These are phyloP conservation scores for Agonopterix alstromeriana DNA, from an alignment of 2,888 invertebrate species.

Conservation along the genomic window DNA sequence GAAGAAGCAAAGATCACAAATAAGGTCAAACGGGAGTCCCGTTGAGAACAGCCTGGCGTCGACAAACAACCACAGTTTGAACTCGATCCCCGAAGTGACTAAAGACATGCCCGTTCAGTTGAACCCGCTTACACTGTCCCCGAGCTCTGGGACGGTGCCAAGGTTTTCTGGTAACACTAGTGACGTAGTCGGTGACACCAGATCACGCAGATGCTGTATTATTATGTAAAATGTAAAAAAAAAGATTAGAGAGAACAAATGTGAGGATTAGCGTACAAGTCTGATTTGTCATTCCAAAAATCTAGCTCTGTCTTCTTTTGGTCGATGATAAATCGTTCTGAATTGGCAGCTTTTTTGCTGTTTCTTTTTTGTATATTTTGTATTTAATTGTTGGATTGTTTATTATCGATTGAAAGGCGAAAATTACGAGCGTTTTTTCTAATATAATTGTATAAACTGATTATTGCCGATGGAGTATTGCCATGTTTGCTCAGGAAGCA, in stretches of 20 bases:
- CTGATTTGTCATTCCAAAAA: constrained; percentile 63
- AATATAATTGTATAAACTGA: constrained; percentile 5
- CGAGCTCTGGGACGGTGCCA: constrained; percentile 60
- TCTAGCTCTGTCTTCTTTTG: constrained; percentile 5
- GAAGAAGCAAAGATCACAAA: constrained; percentile 93
- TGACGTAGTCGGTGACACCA: constrained; percentile 85
- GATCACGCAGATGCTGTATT: constrained; percentile 83
- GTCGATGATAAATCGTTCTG: neutral
- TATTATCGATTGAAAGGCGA: neutral
- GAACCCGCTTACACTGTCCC: constrained; percentile 61
- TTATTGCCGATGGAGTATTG: constrained; percentile 49
- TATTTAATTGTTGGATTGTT: neutral
- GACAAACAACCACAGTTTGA: constrained; percentile 61
- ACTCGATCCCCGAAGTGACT: constrained; percentile 58
- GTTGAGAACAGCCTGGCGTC: constrained; percentile 62
- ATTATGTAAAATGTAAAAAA: constrained; percentile 75
- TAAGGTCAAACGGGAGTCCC: constrained; percentile 80
- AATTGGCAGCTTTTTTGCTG: neutral
- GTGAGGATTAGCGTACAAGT: constrained; percentile 38
- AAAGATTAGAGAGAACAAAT: constrained; percentile 11
- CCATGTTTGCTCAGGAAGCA: constrained; percentile 54
- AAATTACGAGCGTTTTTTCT: neutral
- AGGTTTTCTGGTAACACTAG: constrained; percentile 86
- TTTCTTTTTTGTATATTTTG: neutral
- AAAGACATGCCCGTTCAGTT: constrained; percentile 64